A percentile compares a stretch with the other conserved stretches of the same genome.
phyloP scores from a whole-genome alignment of 2,888 invertebrate species.

The Ctena decussata region DNA sequence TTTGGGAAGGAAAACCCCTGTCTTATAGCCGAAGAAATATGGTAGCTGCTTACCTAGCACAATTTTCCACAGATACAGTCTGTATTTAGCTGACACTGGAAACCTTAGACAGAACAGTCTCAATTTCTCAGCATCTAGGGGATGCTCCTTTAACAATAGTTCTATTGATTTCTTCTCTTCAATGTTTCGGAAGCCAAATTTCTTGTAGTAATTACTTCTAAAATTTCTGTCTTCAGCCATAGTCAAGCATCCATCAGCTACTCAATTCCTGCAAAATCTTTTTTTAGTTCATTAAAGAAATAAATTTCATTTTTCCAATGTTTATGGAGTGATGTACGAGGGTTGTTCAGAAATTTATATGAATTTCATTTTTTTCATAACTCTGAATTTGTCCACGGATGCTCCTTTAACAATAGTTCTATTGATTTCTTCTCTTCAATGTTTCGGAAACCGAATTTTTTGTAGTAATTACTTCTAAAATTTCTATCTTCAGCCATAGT shows the following conservation, averaged over 20 bases:
- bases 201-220: slow-evolving; percentile 88
- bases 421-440: slow-evolving; percentile 95
- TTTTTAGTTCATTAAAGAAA: too few relatives aligned
- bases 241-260: too few relatives aligned
- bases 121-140: slow-evolving; percentile 92
- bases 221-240: slow-evolving; percentile 87
- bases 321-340: too few relatives aligned
- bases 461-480: slow-evolving; percentile 88
- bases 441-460: slow-evolving; percentile 93
- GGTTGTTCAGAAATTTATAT: too few relatives aligned
- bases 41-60: slow-evolving; percentile 92
- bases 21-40: too few relatives aligned
- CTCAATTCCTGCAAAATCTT: too few relatives aligned
- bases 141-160: slow-evolving; percentile 95
- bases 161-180: slow-evolving; percentile 95
- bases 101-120: slow-evolving; percentile 95
- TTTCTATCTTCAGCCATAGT: slow-evolving; percentile 86
- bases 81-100: slow-evolving; percentile 93
- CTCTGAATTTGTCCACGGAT: slow-evolving; percentile 92
- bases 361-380: too few relatives aligned
- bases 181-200: slow-evolving; percentile 95
- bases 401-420: slow-evolving; percentile 95
- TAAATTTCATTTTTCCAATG: too few relatives aligned
- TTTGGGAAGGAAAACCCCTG: too few relatives aligned
- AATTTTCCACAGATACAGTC: slow-evolving; percentile 95